Evolutionary conservation across 2,888 invertebrate genomes (phyloP), one percentile per base, ranked within the genome.

Genomic region (Phrixothrix hirtus): DNA sequence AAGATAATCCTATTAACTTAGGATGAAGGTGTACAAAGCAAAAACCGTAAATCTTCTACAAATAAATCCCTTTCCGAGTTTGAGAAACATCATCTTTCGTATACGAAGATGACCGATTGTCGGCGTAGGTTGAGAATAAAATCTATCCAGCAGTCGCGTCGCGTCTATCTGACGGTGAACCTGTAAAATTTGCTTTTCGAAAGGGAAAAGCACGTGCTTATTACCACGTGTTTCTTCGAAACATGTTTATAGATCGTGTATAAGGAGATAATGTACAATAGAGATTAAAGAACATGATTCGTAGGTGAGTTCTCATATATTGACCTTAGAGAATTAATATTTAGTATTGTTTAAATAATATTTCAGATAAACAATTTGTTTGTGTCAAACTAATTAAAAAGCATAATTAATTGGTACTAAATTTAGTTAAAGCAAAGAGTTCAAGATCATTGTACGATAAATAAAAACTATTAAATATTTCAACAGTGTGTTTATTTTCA

Each of bases 31-130:
- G 27, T 38, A 27, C 38, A 38, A 34, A 21, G 7, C 21, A 38
- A 46, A 46, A 46, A 41, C 41, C 13, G 38, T 41, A 48, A 48
- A 48, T 48, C 48, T 48, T 35, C 31, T 26, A 27, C 41, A 41
- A 36, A 48, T 48, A 48, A 48, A 41, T 48, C 35, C 39, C 21
- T 13, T 45, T 47, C 10, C 35, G 21, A 21, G 13, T 38, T 25
- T 41, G 32, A 31, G 15, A 35, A 49, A 39, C 50, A 46, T 44
- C 55, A 50, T 50, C 55, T 65, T 66, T 64, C 64, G 64, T 65
- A 61, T 57, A 65, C 70, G 70, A 69, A 70, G 70, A 69, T 66
- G 68, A 68, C 70, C 70, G 70, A 70, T 62, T 68, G 67, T 63
- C 63, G 59, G 64, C 62, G 66, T 66, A 61, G 66, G 66, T 64